phyloP scores from a whole-genome alignment of 2,888 invertebrate genomes.

The Icerya purchasi region DNA sequence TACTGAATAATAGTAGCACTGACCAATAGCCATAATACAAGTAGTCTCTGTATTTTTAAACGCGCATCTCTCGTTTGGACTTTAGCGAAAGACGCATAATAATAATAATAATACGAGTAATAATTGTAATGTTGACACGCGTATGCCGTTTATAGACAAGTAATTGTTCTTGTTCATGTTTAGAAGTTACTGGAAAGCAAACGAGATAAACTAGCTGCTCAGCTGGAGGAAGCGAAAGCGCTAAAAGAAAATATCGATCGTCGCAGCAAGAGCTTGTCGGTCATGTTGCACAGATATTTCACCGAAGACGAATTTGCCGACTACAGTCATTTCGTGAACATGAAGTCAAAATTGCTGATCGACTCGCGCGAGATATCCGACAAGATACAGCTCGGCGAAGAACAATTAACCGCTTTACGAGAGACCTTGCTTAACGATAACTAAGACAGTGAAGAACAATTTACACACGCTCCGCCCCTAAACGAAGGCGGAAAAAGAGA shows the following conservation, averaged over 20 bases:
- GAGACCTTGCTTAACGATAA: conserved; percentile 23
- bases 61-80: no score
- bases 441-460: no score
- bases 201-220: conserved; percentile 49
- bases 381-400: conserved; percentile 59
- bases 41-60: neutral
- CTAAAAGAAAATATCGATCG: conserved; percentile 61
- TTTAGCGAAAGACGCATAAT: no score
- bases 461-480: neutral
- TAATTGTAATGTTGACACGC: no score
- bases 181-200: conserved; percentile 49
- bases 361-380: conserved; percentile 62
- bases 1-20: no score
- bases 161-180: conserved; percentile 16
- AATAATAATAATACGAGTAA: no score
- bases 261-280: conserved; percentile 45
- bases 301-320: conserved; percentile 50
- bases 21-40: no score
- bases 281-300: conserved; percentile 46
- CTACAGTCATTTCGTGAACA: conserved; percentile 64
- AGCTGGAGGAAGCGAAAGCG: conserved; percentile 60
- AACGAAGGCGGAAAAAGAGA: neutral
- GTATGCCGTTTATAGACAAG: no score
- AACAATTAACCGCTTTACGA: conserved; percentile 49
- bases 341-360: conserved; percentile 66